These are phyloP conservation scores for Rotaria sp. DNA, from an alignment of 2,888 invertebrate genomes.

Conservation along the genomic window DNA sequence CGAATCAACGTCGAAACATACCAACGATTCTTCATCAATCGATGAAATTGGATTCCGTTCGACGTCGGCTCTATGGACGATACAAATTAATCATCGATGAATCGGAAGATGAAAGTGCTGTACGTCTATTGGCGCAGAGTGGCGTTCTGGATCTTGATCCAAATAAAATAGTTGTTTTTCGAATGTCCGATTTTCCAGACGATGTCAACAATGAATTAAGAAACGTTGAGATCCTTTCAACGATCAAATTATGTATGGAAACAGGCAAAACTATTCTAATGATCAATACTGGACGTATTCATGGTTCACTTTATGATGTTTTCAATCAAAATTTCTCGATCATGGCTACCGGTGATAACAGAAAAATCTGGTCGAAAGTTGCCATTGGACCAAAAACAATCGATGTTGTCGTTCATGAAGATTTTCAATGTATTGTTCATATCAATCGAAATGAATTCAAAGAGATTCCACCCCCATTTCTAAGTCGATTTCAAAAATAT, in stretches of 20 bases:
- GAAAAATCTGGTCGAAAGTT: conserved; percentile 3
- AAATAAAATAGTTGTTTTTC: not conserved
- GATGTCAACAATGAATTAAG: not conserved
- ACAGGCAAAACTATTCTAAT: not conserved
- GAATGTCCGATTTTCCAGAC: not conserved
- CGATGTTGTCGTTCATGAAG: not conserved
- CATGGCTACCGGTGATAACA: not conserved
- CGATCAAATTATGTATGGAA: conserved; percentile 10
- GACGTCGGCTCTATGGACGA: not conserved
- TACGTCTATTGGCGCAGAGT: not conserved
- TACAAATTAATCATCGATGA: conserved; percentile 6
- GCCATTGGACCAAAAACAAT: not conserved
- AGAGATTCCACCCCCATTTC: not conserved
- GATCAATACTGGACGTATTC: not conserved
- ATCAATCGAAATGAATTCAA: not conserved
- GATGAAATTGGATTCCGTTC: not conserved
- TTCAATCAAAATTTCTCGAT: conserved; percentile 16
- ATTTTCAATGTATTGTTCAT: conserved; percentile 19
- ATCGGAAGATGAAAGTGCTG: not conserved
- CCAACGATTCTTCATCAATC: not conserved
- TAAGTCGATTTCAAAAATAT: conserved; percentile 9
- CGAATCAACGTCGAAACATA: not conserved
- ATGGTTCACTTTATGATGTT: conserved; percentile 12
- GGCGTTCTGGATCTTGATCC: not conserved
- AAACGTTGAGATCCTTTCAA: not conserved